A percentile compares a stretch with the other conserved stretches of the same genome.
Evolutionary conservation across 1,140 invertebrate species (phyloP).

Genomic region (Bactericera cockerelli): DNA sequence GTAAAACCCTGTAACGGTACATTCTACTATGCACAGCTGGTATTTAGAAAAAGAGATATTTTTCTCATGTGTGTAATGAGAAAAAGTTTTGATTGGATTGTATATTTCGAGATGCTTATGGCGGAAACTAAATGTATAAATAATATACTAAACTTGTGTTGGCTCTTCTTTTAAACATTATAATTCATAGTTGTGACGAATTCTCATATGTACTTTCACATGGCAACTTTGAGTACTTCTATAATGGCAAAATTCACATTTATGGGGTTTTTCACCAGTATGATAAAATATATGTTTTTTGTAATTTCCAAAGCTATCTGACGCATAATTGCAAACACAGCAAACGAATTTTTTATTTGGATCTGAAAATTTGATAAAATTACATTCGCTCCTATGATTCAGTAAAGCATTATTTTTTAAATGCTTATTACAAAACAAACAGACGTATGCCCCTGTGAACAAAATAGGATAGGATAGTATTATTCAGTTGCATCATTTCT

Average conservation of each 20-base stretch:
- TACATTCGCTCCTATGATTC: neutral
- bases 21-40: too few relatives aligned
- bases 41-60: too few relatives aligned
- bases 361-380: neutral
- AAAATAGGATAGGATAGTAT: too few relatives aligned
- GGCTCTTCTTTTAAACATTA: too few relatives aligned
- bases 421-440: neutral
- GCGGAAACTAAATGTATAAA: too few relatives aligned
- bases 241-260: conserved; percentile 70
- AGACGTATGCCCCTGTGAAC: too few relatives aligned
- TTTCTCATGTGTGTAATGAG: too few relatives aligned
- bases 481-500: too few relatives aligned
- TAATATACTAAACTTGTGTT: too few relatives aligned
- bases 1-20: too few relatives aligned
- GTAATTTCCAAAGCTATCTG: neutral
- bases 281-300: conserved; percentile 32
- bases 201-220: neutral
- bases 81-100: too few relatives aligned
- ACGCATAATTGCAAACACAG: neutral
- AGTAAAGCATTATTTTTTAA: neutral
- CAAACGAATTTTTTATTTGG: neutral
- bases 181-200: neutral
- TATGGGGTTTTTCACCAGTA: conserved; percentile 85
- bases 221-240: neutral
- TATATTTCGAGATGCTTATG: too few relatives aligned